These are phyloP conservation scores for Drosophila cardini DNA, from an alignment of 1,140 invertebrate genomes.

Conservation along the genomic window DNA sequence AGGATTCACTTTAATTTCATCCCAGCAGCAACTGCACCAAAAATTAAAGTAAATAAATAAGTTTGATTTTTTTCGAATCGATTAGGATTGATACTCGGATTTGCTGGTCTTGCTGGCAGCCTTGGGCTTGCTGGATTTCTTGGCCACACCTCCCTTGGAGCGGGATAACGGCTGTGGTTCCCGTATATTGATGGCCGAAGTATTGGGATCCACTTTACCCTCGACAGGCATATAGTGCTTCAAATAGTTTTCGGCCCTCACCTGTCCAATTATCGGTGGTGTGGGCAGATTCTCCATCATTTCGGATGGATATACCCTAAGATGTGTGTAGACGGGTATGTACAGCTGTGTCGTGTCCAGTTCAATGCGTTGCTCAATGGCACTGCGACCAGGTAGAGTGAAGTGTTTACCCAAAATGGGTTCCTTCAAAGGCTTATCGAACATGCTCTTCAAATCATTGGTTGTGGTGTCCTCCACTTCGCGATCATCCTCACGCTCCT, in stretches of 20 bases:
- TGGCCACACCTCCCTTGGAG: neutral
- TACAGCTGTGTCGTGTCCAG: slow-evolving; percentile 86
- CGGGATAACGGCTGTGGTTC: slow-evolving; percentile 8
- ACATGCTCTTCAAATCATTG: slow-evolving; percentile 83
- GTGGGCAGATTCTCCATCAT: slow-evolving; percentile 85
- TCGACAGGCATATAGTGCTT: slow-evolving; percentile 55
- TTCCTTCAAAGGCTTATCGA: slow-evolving; percentile 84
- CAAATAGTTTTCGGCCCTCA: slow-evolving; percentile 63
- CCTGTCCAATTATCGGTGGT: slow-evolving; percentile 84
- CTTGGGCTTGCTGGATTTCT: slow-evolving; percentile 3
- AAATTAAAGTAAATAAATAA: slow-evolving; percentile 8
- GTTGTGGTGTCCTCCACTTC: slow-evolving; percentile 12
- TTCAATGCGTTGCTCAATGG: slow-evolving; percentile 75
- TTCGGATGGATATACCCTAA: slow-evolving; percentile 85
- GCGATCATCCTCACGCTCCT: slow-evolving; percentile 40
- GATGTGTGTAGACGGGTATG: slow-evolving; percentile 87
- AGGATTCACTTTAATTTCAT: slow-evolving; percentile 50
- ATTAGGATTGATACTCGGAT: neutral
- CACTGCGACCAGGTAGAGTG: slow-evolving; percentile 79
- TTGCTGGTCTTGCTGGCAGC: neutral
- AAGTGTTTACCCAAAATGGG: slow-evolving; percentile 85
- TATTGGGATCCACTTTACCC: slow-evolving; percentile 41
- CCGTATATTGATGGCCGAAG: slow-evolving; percentile 47
- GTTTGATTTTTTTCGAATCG: neutral
- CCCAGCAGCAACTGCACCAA: neutral